Evolutionary conservation across 2,888 invertebrate species (phyloP).

Genomic region (Galeopsomyia nigrocyanea): DNA sequence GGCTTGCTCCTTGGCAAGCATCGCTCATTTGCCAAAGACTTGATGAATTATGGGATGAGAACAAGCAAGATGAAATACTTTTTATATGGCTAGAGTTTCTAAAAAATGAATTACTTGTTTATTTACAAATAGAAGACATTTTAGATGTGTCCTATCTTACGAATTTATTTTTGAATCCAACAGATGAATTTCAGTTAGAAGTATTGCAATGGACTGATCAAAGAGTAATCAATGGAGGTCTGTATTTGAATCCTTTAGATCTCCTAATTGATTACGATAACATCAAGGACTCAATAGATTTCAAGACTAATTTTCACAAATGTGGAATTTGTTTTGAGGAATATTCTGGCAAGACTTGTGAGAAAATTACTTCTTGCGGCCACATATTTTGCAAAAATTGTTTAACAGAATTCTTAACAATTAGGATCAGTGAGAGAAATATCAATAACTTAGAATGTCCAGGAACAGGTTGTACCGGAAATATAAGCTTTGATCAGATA

Average conservation of each 20-base stretch:
- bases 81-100: conserved; percentile 58
- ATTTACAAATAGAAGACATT: conserved; percentile 48
- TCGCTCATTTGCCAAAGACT: conserved; percentile 55
- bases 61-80: conserved; percentile 56
- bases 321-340: conserved; percentile 57
- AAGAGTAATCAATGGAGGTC: conserved; percentile 49
- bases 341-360: conserved; percentile 51
- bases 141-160: conserved; percentile 55
- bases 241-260: conserved; percentile 49
- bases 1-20: conserved; percentile 56
- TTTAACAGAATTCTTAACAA: conserved; percentile 49
- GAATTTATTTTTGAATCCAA: conserved; percentile 33
- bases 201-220: conserved; percentile 46
- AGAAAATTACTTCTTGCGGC: conserved; percentile 50
- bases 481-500: conserved; percentile 47
- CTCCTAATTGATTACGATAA: conserved; percentile 49
- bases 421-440: conserved; percentile 50
- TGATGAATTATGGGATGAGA: conserved; percentile 57
- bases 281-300: conserved; percentile 39
- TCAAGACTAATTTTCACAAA: conserved; percentile 46
- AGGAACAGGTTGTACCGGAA: conserved; percentile 47
- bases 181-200: conserved; percentile 34
- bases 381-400: conserved; percentile 56
- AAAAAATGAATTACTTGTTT: conserved; percentile 51
- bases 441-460: conserved; percentile 52